phyloP scores from a whole-genome alignment of 2,113 vertebrate species.

The Ibidorhyncha struthersii region DNA sequence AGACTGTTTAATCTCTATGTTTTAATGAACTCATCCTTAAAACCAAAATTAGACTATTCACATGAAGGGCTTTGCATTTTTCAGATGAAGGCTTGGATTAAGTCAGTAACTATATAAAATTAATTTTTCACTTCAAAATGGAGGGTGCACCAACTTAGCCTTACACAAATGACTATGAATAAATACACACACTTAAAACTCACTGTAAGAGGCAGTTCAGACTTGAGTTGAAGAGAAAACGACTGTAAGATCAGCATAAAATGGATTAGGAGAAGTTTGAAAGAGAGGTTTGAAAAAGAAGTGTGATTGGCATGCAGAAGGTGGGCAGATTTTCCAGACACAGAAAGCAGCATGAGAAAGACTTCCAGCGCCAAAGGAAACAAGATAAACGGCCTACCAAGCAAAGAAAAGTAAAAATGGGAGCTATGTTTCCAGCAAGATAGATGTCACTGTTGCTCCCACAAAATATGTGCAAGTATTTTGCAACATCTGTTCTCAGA shows the following conservation, averaged over 20 bases:
- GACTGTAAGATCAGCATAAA: not conserved
- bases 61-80: not conserved
- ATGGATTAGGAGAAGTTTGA: conserved; percentile 12
- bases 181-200: not conserved
- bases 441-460: conserved; percentile 40
- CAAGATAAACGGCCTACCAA: conserved; percentile 4
- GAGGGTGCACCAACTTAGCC: not conserved
- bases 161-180: not conserved
- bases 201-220: not conserved
- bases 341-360: conserved; percentile 18
- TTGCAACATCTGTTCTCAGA: conserved; percentile 56
- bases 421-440: conserved; percentile 24
- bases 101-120: not conserved
- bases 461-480: conserved; percentile 49
- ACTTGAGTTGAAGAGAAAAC: not conserved
- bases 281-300: conserved; percentile 35
- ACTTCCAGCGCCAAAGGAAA: conserved; percentile 31
- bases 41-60: not conserved
- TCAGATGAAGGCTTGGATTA: not conserved
- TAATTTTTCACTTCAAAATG: not conserved
- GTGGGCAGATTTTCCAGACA: conserved; percentile 55
- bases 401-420: conserved; percentile 33
- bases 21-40: not conserved
- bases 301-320: conserved; percentile 52
- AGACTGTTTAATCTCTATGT: not conserved